These are phyloP conservation scores for Parasteatoda lunata DNA, from an alignment of 2,888 invertebrate species.

Conservation along the genomic window DNA sequence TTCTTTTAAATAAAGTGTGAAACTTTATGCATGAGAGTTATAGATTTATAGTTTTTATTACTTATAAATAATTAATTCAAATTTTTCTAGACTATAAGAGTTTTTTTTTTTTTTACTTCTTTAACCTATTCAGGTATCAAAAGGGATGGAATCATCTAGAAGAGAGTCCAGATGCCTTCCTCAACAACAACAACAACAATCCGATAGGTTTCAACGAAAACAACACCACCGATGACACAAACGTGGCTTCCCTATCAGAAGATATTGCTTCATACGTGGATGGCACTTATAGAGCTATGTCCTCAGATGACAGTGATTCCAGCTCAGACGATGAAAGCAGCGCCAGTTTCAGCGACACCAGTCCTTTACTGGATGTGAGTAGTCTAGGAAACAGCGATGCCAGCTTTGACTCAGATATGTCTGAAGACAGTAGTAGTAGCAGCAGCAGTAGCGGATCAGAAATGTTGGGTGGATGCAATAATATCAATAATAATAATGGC, in stretches of 20 bases:
- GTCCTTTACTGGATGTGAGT: slow-evolving; percentile 63
- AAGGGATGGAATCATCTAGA: slow-evolving; percentile 66
- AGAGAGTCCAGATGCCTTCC: slow-evolving; percentile 44
- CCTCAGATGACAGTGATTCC: slow-evolving; percentile 51
- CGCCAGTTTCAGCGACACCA: slow-evolving; percentile 61
- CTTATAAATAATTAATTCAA: too few relatives aligned
- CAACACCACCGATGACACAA: slow-evolving; percentile 43
- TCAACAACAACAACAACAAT: slow-evolving; percentile 63
- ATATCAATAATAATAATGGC: slow-evolving; percentile 38
- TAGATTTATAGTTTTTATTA: too few relatives aligned
- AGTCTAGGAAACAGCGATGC: slow-evolving; percentile 58
- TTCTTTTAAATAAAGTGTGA: too few relatives aligned
- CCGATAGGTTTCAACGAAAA: slow-evolving; percentile 38
- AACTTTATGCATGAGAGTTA: too few relatives aligned
- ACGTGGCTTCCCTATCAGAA: slow-evolving; percentile 47
- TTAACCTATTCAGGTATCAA: slow-evolving; percentile 29
- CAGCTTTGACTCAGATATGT: slow-evolving; percentile 46
- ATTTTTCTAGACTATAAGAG: too few relatives aligned
- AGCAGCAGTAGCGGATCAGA: slow-evolving; percentile 27
- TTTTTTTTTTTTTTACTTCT: too few relatives aligned
- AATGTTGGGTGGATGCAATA: slow-evolving; percentile 35
- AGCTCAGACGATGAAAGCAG: slow-evolving; percentile 64
- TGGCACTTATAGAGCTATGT: slow-evolving; percentile 57
- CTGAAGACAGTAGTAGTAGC: slow-evolving; percentile 42
- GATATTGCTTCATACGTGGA: slow-evolving; percentile 45